Percentiles rank a stretch among this genome's conserved stretches.
Evolutionary conservation across 2,888 invertebrate species (phyloP).

Genomic region (Lampropteryx suffumata): DNA sequence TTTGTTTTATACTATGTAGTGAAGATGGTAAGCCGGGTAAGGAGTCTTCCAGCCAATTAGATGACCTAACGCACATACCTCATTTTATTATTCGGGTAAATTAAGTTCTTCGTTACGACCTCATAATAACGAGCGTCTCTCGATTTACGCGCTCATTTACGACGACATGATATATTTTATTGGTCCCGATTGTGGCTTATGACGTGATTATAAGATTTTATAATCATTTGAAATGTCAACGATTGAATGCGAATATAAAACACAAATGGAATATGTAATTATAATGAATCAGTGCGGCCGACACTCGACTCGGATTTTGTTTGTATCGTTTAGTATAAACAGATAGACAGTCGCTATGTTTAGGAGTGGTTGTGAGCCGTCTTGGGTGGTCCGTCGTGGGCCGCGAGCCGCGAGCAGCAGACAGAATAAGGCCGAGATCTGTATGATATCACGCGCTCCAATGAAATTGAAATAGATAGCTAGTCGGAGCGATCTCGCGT

Average conservation of each 20-base stretch:
- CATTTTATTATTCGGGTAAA: conserved; percentile 62
- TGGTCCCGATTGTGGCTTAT: conserved; percentile 46
- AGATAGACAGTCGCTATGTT: conserved; percentile 68
- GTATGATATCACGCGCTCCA: conserved; percentile 72
- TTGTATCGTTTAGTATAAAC: conserved; percentile 65
- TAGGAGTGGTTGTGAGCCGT: conserved; percentile 65
- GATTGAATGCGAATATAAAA: conserved; percentile 44
- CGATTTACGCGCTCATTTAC: conserved; percentile 62
- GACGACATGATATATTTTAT: conserved; percentile 58
- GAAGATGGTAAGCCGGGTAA: too few relatives aligned
- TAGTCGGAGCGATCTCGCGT: conserved; percentile 61
- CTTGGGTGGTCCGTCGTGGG: conserved; percentile 74
- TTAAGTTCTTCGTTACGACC: conserved; percentile 57
- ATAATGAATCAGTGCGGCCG: conserved; percentile 31
- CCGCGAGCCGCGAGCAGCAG: conserved; percentile 57
- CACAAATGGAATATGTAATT: conserved; percentile 32
- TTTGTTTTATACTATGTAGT: too few relatives aligned
- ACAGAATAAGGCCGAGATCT: conserved; percentile 75
- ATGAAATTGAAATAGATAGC: conserved; percentile 77
- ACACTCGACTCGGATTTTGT: conserved; percentile 54
- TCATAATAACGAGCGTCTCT: conserved; percentile 49
- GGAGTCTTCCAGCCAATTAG: conserved; percentile 39
- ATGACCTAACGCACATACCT: conserved; percentile 48
- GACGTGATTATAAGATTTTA: conserved; percentile 59
- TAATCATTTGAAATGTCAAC: conserved; percentile 45